Conservation (phyloP, 1,140 invertebrate species). For the Camponotus pennsylvanicus region DNA sequence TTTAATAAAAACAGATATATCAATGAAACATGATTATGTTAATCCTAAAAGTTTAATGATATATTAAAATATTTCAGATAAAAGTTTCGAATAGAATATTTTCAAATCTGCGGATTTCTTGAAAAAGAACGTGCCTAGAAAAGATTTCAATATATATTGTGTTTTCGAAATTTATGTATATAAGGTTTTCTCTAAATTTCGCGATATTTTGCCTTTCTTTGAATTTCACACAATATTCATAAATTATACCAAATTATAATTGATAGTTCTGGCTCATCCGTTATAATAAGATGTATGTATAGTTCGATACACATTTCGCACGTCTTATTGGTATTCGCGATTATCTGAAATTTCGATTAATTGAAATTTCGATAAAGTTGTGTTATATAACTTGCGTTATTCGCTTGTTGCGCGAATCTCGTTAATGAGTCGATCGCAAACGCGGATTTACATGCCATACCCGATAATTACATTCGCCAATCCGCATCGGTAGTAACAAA, state of each 20-base stretch:
- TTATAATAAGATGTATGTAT: not conserved
- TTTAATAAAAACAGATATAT: not conserved
- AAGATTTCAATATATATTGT: constrained; percentile 14
- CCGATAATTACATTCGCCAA: constrained; percentile 3
- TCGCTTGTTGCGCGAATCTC: not conserved
- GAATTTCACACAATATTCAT: not conserved
- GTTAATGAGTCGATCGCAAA: not conserved
- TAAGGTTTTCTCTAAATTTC: not conserved
- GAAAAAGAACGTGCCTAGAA: not conserved
- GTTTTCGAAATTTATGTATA: not conserved
- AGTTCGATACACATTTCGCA: not conserved
- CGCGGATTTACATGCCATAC: not conserved
- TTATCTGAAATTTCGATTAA: not conserved
- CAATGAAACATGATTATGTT: not conserved
- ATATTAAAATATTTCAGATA: not conserved
- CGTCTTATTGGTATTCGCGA: not conserved
- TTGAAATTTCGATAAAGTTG: not conserved
- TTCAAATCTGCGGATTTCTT: too few relatives aligned
- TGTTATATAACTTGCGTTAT: not conserved
- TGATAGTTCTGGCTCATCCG: not conserved
- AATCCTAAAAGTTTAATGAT: not conserved
- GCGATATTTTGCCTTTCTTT: too few relatives aligned
- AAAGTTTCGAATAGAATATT: too few relatives aligned
- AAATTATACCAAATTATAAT: constrained; percentile 1
- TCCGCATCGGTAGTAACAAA: not conserved